Conservation (phyloP, 2,797 vertebrate species). For the Malacoctenus gilli region DNA sequence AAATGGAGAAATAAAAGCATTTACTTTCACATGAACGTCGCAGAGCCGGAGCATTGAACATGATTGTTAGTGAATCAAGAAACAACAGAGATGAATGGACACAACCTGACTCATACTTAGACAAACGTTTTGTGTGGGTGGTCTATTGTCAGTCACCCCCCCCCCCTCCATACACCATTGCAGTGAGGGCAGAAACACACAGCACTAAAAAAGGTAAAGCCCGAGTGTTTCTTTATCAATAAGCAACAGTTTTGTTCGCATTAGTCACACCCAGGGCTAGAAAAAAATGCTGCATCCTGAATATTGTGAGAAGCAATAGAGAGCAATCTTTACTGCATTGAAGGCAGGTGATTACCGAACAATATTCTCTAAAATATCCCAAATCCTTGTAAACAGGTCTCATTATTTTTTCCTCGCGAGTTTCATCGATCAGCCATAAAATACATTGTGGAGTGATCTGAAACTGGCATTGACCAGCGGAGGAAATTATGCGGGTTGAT, state of each 20-base stretch:
- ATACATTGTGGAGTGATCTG: no score
- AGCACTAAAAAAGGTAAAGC: conserved; percentile 40
- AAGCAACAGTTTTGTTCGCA: conserved; percentile 29
- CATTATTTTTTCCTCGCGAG: no score
- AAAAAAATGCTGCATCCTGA: conserved; percentile 37
- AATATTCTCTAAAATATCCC: conserved; percentile 16
- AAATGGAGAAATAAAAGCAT: no score
- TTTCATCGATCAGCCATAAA: no score
- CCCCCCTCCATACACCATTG: conserved; percentile 46
- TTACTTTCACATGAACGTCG: no score
- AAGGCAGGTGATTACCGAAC: conserved; percentile 10
- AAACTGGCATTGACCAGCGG: no score
- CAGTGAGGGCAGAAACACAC: conserved; percentile 48
- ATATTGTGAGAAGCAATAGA: conserved; percentile 12
- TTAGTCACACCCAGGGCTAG: conserved; percentile 65
- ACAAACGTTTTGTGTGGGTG: conserved; percentile 64
- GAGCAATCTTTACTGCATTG: not conserved
- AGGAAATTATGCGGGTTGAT: no score
- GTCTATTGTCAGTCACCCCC: conserved; percentile 67
- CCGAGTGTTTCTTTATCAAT: conserved; percentile 40
- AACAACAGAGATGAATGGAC: conserved; percentile 59
- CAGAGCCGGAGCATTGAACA: not conserved
- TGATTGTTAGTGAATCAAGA: no score
- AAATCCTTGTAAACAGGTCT: no score
- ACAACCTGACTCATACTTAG: conserved; percentile 63